phyloP scores from a whole-genome alignment of 2,113 vertebrate species.

The Mus pahari region DNA sequence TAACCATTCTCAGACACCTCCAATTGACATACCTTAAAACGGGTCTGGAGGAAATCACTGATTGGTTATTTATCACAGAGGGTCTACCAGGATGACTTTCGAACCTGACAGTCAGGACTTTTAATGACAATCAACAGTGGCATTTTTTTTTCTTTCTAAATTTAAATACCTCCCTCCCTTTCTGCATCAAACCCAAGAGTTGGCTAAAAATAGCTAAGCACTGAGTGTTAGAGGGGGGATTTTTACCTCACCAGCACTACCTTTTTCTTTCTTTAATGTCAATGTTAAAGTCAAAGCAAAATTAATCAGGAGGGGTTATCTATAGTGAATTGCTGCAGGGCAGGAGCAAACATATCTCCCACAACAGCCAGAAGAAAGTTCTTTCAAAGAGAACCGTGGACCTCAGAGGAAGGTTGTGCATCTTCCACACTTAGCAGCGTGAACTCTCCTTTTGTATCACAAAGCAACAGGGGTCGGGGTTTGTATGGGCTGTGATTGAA shows the following conservation, averaged over 20 bases:
- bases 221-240: slow-evolving; percentile 68
- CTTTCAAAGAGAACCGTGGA: slow-evolving; percentile 82
- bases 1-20: neutral
- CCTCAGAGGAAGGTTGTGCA: slow-evolving; percentile 81
- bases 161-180: slow-evolving; percentile 73
- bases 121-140: slow-evolving; percentile 81
- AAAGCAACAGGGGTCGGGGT: slow-evolving; percentile 83
- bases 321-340: slow-evolving; percentile 85
- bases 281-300: slow-evolving; percentile 88
- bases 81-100: slow-evolving; percentile 60
- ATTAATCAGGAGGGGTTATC: slow-evolving; percentile 87
- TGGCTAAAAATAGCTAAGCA: slow-evolving; percentile 83
- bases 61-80: slow-evolving; percentile 83
- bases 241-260: slow-evolving; percentile 65
- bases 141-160: slow-evolving; percentile 82
- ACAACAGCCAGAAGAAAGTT: slow-evolving; percentile 75
- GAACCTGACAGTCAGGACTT: slow-evolving; percentile 80
- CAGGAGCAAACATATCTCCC: neutral
- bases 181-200: slow-evolving; percentile 65
- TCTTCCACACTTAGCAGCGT: slow-evolving; percentile 82
- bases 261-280: slow-evolving; percentile 76
- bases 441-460: slow-evolving; percentile 76
- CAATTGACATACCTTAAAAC: slow-evolving; percentile 65
- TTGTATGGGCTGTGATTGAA: slow-evolving; percentile 86
- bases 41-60: slow-evolving; percentile 71